These are phyloP conservation scores for Chironomus tentans DNA, from an alignment of 2,888 invertebrate genomes.

Conservation along the genomic window DNA sequence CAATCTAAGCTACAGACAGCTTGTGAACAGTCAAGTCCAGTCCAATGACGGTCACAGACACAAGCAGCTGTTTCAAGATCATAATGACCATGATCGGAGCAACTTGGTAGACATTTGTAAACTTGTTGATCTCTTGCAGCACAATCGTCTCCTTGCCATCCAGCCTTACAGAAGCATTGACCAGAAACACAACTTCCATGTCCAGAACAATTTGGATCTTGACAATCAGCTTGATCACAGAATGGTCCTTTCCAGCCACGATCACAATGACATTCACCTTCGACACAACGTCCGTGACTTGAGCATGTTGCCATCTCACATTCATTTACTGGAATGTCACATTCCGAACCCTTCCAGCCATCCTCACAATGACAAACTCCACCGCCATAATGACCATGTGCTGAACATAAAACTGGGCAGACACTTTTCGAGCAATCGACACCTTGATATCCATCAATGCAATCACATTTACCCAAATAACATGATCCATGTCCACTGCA, in stretches of 20 bases:
- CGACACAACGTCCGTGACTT: constrained; percentile 78
- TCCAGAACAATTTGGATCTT: constrained; percentile 82
- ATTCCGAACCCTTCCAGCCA: constrained; percentile 94
- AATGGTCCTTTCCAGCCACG: constrained; percentile 87
- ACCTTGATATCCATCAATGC: constrained; percentile 84
- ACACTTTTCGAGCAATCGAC: constrained; percentile 79
- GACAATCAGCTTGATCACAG: constrained; percentile 88
- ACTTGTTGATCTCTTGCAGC: constrained; percentile 77
- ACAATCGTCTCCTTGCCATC: constrained; percentile 84
- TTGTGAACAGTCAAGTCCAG: constrained; percentile 89
- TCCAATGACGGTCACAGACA: constrained; percentile 88
- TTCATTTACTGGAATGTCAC: constrained; percentile 83
- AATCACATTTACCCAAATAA: constrained; percentile 87
- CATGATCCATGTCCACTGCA: constrained; percentile 88
- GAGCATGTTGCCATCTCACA: constrained; percentile 87
- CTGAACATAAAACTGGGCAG: constrained; percentile 92
- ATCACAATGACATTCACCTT: constrained; percentile 79
- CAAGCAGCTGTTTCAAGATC: constrained; percentile 85
- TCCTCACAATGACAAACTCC: constrained; percentile 91
- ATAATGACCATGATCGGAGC: constrained; percentile 88
- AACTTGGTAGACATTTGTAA: constrained; percentile 83
- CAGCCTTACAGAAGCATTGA: constrained; percentile 88
- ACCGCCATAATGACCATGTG: constrained; percentile 89
- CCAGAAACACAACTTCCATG: constrained; percentile 91
- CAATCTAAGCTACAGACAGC: constrained; percentile 90